Evolutionary conservation across 1,140 invertebrate species (phyloP).

Genomic region (Chrysopa pallens): DNA sequence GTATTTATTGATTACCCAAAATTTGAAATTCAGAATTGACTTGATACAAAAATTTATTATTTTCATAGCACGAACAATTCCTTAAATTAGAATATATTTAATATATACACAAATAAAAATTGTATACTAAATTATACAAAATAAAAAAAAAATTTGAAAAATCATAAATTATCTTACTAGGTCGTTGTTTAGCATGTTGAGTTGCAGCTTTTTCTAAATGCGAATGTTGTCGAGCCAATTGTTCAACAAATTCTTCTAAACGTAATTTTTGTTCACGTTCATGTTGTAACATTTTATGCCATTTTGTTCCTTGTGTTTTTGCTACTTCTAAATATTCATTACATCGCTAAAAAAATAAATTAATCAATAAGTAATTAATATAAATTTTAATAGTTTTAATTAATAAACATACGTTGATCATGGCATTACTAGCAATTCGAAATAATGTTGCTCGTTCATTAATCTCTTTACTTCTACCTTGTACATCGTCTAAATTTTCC

Average conservation of each 20-base stretch:
- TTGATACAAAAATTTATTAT: too few relatives aligned
- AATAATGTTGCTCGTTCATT: slow-evolving; percentile 84
- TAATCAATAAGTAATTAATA: slow-evolving; percentile 1
- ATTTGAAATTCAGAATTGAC: too few relatives aligned
- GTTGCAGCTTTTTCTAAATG: slow-evolving; percentile 74
- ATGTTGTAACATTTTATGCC: slow-evolving; percentile 80
- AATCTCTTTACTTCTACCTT: slow-evolving; percentile 50
- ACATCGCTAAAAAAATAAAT: slow-evolving; percentile 47
- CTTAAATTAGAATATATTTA: too few relatives aligned
- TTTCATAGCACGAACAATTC: too few relatives aligned
- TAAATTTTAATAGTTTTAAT: neutral
- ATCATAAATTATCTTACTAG: slow-evolving; percentile 20
- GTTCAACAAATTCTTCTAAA: slow-evolving; percentile 95
- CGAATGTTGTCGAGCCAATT: slow-evolving; percentile 89
- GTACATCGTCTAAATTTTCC: slow-evolving; percentile 45
- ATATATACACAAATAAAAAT: too few relatives aligned
- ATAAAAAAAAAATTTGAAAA: too few relatives aligned
- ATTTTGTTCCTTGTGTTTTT: slow-evolving; percentile 70
- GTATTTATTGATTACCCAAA: too few relatives aligned
- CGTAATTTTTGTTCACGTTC: slow-evolving; percentile 85
- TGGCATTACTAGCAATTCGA: slow-evolving; percentile 83
- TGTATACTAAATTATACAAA: too few relatives aligned
- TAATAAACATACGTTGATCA: slow-evolving; percentile 73
- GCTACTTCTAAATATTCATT: slow-evolving; percentile 77
- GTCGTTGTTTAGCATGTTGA: slow-evolving; percentile 31